Evolutionary conservation across 2,113 vertebrate species (phyloP).

Genomic region (Otus sunia): DNA sequence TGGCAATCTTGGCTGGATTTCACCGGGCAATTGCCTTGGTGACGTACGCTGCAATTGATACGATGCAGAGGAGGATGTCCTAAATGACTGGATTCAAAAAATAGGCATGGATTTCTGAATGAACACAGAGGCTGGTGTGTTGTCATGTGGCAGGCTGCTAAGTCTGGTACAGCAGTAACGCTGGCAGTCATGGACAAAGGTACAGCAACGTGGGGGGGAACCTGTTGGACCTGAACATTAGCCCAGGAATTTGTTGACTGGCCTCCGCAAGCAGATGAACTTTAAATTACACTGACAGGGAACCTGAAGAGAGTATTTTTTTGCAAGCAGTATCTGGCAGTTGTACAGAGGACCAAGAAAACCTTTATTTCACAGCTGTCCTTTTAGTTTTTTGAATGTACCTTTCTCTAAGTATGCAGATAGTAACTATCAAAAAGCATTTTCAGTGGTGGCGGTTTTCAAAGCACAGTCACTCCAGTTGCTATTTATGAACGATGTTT

Average conservation of each 20-base stretch:
- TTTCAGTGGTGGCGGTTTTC: background rate
- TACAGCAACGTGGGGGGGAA: rapidly evolving
- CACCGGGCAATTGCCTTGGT: rapidly evolving
- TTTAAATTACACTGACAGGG: background rate
- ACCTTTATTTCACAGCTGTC: background rate
- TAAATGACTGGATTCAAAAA: background rate
- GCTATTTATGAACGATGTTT: background rate
- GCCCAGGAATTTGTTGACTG: background rate
- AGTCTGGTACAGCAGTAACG: background rate
- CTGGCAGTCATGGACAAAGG: background rate
- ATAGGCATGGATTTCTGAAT: background rate
- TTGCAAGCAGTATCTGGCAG: background rate
- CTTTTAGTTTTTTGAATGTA: background rate
- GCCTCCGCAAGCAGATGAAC: background rate
- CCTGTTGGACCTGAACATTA: background rate
- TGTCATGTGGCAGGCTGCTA: background rate
- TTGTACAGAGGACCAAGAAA: background rate
- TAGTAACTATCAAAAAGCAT: background rate
- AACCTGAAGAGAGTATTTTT: rapidly evolving
- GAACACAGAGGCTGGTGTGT: background rate
- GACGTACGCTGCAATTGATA: rapidly evolving
- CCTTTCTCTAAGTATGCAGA: background rate
- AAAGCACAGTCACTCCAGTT: background rate
- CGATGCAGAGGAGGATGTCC: background rate
- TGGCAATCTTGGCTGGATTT: background rate